Percentiles rank a stretch among this genome's conserved stretches.
Evolutionary conservation across 2,113 vertebrate species (phyloP).

Genomic region (Vulpes lagopus): DNA sequence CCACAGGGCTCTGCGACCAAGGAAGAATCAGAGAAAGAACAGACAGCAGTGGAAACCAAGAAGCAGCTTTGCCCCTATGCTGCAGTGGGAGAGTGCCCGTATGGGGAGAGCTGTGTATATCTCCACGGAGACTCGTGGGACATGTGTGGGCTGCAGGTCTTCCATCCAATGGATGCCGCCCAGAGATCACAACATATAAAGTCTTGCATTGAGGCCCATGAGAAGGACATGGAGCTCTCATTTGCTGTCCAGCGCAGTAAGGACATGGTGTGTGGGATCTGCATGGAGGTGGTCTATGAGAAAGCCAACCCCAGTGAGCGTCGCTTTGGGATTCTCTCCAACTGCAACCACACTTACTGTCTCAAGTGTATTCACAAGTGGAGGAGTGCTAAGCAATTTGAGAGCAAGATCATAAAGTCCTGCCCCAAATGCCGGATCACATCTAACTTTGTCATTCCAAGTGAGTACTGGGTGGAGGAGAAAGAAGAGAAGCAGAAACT

Average conservation of each 20-base stretch:
- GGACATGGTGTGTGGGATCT: slow-evolving; percentile 99
- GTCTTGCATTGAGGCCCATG: slow-evolving; percentile 99
- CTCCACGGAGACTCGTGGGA: slow-evolving; percentile 98
- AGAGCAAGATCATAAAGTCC: slow-evolving; percentile 99
- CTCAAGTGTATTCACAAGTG: slow-evolving; percentile 99
- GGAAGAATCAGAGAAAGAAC: slow-evolving; percentile 91
- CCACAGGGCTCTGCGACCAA: slow-evolving; percentile 90
- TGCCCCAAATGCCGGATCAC: not conserved
- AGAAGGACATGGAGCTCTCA: slow-evolving; percentile 99
- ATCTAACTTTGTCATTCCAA: too few relatives aligned
- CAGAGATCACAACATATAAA: slow-evolving; percentile 97
- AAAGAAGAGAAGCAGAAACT: too few relatives aligned
- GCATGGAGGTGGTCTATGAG: slow-evolving; percentile 99
- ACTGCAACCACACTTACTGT: slow-evolving; percentile 99
- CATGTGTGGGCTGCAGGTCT: slow-evolving; percentile 97
- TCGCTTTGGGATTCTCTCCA: slow-evolving; percentile 98
- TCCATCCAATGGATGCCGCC: slow-evolving; percentile 93
- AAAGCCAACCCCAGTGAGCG: slow-evolving; percentile 97
- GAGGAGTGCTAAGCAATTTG: slow-evolving; percentile 99
- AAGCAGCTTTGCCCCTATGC: slow-evolving; percentile 92
- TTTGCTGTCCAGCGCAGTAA: slow-evolving; percentile 84
- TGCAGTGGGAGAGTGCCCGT: slow-evolving; percentile 96
- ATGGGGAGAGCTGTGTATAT: slow-evolving; percentile 97
- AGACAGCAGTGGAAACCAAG: slow-evolving; percentile 73
- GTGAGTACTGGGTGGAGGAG: too few relatives aligned